Evolutionary conservation across 1,140 invertebrate genomes (phyloP).

Genomic region (Sweltsa coloradensis): DNA sequence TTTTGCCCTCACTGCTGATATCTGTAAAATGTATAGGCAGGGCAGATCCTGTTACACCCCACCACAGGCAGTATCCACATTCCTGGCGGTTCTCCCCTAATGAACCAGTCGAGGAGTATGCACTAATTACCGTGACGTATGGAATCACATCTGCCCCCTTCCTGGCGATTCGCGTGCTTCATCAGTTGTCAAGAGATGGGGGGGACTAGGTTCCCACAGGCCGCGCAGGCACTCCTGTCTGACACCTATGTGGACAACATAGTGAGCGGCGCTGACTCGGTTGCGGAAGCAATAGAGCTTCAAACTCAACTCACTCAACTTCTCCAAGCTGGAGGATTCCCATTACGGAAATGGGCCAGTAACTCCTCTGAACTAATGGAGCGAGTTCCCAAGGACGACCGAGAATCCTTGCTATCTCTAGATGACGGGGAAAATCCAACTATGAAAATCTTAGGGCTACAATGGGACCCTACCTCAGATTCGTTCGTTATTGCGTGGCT

Average conservation of each 20-base stretch:
- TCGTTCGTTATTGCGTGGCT: neutral
- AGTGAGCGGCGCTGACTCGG: slow-evolving; percentile 21
- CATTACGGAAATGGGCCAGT: slow-evolving; percentile 13
- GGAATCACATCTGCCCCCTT: slow-evolving; percentile 25
- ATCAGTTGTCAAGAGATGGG: slow-evolving; percentile 23
- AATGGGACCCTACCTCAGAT: slow-evolving; percentile 14
- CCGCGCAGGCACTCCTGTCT: slow-evolving; percentile 18
- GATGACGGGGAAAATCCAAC: neutral
- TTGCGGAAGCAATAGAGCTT: slow-evolving; percentile 14
- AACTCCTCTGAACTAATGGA: slow-evolving; percentile 1
- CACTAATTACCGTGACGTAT: slow-evolving; percentile 26
- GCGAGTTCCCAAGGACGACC: slow-evolving; percentile 4
- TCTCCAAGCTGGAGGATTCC: slow-evolving; percentile 14
- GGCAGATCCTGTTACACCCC: neutral
- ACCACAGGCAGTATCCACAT: slow-evolving; percentile 9
- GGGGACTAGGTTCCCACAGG: slow-evolving; percentile 16
- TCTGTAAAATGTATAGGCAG: slow-evolving; percentile 17
- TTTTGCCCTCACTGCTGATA: slow-evolving; percentile 15
- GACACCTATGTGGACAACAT: slow-evolving; percentile 35
- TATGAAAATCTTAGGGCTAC: slow-evolving; percentile 14
- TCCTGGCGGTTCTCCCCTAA: slow-evolving; percentile 18
- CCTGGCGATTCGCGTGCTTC: slow-evolving; percentile 22
- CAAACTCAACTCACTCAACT: slow-evolving; percentile 12
- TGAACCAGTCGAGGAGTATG: slow-evolving; percentile 17
- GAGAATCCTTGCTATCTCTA: slow-evolving; percentile 4